Conservation (phyloP, 1,140 invertebrate species). For the Oncopodura yosiiana region DNA sequence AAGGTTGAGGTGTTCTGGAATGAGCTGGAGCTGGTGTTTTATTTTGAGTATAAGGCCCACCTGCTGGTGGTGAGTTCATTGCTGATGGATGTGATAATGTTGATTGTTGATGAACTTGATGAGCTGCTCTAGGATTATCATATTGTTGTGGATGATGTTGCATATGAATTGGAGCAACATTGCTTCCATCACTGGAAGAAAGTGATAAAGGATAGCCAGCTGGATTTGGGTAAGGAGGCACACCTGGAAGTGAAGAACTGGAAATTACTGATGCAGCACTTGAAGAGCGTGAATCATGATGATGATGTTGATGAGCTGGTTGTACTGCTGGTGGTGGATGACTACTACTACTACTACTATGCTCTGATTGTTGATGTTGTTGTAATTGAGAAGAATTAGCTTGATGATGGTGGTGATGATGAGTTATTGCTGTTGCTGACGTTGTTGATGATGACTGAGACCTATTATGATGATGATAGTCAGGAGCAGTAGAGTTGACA, state of each 20-base stretch:
- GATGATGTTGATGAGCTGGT: slow-evolving; percentile 12
- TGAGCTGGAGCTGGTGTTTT: too few relatives aligned
- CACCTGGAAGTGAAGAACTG: slow-evolving; percentile 2
- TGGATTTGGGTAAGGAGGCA: neutral
- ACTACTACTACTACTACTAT: too few relatives aligned
- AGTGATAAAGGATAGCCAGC: neutral
- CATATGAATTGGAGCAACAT: neutral
- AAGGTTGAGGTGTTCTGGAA: slow-evolving; percentile 10
- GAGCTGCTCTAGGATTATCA: neutral
- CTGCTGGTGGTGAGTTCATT: too few relatives aligned
- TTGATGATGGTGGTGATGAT: slow-evolving; percentile 1
- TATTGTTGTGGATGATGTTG: neutral
- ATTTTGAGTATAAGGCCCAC: too few relatives aligned
- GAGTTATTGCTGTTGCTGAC: neutral
- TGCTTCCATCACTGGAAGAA: slow-evolving; percentile 4
- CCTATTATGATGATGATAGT: neutral
- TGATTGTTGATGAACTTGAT: too few relatives aligned
- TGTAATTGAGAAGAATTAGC: slow-evolving; percentile 9
- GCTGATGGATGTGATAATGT: too few relatives aligned
- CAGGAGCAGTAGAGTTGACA: slow-evolving; percentile 15
- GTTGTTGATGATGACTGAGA: neutral
- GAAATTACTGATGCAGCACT: neutral
- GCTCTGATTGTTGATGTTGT: neutral
- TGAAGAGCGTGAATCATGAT: neutral
- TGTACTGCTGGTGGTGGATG: neutral